Conservation (phyloP, 1,140 invertebrate species). For the Drosophila nebulosa region DNA sequence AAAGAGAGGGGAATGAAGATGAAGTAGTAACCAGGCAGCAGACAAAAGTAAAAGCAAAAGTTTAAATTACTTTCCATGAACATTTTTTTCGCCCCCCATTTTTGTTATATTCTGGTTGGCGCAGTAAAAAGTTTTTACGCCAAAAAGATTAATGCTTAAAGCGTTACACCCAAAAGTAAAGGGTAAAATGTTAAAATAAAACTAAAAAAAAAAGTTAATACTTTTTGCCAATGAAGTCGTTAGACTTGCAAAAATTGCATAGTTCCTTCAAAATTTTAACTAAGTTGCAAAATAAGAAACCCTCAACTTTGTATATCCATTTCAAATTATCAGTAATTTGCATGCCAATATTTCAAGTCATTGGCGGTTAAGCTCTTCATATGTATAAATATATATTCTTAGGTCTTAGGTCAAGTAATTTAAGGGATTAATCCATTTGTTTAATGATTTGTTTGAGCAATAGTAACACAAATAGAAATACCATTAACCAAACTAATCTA, state of each 20-base stretch:
- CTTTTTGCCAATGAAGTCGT: background rate
- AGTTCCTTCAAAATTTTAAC: too few species aligned
- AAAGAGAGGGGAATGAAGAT: constrained; percentile 16
- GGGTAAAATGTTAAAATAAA: constrained; percentile 32
- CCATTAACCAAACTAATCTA: too few species aligned
- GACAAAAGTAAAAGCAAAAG: constrained; percentile 65
- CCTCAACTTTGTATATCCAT: too few species aligned
- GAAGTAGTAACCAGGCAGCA: constrained; percentile 14
- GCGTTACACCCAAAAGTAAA: constrained; percentile 18
- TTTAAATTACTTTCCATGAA: constrained; percentile 69
- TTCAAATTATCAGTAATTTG: too few species aligned
- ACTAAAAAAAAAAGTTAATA: constrained; percentile 7
- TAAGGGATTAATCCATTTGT: too few species aligned
- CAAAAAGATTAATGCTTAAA: constrained; percentile 54
- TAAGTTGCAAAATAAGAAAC: too few species aligned
- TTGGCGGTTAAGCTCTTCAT: too few species aligned
- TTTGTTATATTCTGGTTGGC: constrained; percentile 17
- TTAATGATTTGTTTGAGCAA: too few species aligned
- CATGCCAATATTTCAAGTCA: too few species aligned
- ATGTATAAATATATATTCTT: too few species aligned
- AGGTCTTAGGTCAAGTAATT: too few species aligned
- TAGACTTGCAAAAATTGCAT: background rate
- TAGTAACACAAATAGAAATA: too few species aligned
- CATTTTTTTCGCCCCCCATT: background rate
- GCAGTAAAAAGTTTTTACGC: constrained; percentile 56